Conservation (phyloP, 2,113 vertebrate species). For the Periophthalmus modestus region DNA sequence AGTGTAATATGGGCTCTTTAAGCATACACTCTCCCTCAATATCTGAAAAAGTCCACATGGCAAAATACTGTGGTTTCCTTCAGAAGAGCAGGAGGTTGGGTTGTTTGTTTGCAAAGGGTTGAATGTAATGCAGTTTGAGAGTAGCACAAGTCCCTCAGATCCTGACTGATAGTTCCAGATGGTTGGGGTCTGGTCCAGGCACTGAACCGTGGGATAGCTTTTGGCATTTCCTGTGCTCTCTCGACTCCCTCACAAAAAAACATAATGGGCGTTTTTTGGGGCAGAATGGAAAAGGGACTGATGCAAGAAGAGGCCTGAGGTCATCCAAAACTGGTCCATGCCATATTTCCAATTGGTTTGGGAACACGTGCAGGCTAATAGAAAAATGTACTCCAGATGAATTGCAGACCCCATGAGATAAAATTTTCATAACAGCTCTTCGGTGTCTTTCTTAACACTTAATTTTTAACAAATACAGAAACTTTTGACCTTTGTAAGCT, state of each 20-base stretch:
- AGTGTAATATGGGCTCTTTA: too few relatives aligned
- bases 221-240: slow-evolving; percentile 13
- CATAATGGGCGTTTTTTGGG: slow-evolving; percentile 5
- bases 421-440: not conserved
- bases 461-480: not conserved
- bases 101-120: not conserved
- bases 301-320: not conserved
- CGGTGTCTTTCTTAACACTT: not conserved
- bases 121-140: slow-evolving; percentile 1
- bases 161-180: slow-evolving; percentile 14
- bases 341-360: slow-evolving; percentile 1
- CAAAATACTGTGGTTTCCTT: not conserved
- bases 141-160: not conserved
- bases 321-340: not conserved
- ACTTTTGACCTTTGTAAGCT: too few relatives aligned
- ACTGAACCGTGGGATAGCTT: slow-evolving; percentile 13
- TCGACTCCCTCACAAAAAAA: not conserved
- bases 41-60: not conserved
- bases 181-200: slow-evolving; percentile 9
- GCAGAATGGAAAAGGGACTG: slow-evolving; percentile 8
- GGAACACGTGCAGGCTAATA: not conserved
- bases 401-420: not conserved
- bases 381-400: not conserved
- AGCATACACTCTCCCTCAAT: too few relatives aligned
- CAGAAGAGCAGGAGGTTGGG: not conserved